Base-by-base conservation (phyloP, 1,140 invertebrate species). In the Bombus haemorrhoidalis region DNA sequence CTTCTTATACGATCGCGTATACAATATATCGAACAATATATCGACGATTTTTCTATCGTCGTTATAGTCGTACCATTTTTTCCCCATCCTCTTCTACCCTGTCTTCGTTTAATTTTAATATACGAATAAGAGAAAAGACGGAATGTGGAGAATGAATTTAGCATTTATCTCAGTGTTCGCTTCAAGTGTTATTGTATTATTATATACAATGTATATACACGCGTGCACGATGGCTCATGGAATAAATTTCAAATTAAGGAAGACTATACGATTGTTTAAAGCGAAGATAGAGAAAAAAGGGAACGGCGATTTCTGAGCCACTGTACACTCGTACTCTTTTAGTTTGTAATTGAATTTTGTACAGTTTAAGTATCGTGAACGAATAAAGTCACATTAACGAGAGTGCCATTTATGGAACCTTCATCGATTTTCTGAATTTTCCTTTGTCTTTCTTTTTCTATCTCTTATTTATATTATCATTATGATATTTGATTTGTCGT, bases 361-460 rank as follows among this genome's bases (percentile, higher is more conserved):
- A 90, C 66, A 89, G 59, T 62, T 62, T 89, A 90, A 87, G 82
- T 76, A 88, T 34, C 66, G 71, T 85, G 43, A 83, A 87, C 59
- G 77, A 92, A 92, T 92, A 91, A 91, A 92, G 86, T 89, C 89
- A 87, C 85, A 86, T 88, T 91, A 73, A 87, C 86, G 86, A 86
- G 76, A 92, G 89, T 87, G 89, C 84, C 87, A 90, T 91, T 90
- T 86, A 87, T 89, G 72, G 76, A 85, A 87, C 18, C 39, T 81
- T 37, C 53, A 73, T 71, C 41, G 72, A 41, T 86, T 69, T 86
- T 83, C 3, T 71, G 25, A 79, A 83, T 84, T 77, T 34, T 57
- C 75, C 59, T 73, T 10, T 32, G 62, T 32, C 6, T n/a, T 43
- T 72, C 8, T n/a, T 3, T 28, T 34, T 28, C 37, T 62, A 25